Conservation (phyloP, 1,140 invertebrate species). For the Camponotus floridanus region DNA sequence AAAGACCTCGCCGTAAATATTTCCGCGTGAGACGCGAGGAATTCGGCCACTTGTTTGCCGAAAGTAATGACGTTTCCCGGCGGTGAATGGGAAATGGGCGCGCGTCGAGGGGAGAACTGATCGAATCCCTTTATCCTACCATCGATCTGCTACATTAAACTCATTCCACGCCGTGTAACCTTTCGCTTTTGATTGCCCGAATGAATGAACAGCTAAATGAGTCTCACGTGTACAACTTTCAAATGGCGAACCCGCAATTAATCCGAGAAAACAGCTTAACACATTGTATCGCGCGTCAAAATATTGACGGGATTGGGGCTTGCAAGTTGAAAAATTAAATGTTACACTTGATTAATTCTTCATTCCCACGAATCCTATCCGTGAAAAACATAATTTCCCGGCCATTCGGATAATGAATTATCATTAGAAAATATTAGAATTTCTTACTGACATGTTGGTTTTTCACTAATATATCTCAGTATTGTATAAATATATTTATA, state of each 20-base stretch:
- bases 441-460: not conserved
- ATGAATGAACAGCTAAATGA: constrained; percentile 73
- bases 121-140: constrained; percentile 67
- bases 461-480: not conserved
- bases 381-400: not conserved
- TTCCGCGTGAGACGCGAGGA: constrained; percentile 2
- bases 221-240: constrained; percentile 46
- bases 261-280: constrained; percentile 10
- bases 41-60: constrained; percentile 53
- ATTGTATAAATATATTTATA: too few relatives aligned
- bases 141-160: constrained; percentile 58
- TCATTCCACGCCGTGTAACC: constrained; percentile 55
- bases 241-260: not conserved
- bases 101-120: constrained; percentile 45
- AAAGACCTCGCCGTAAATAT: constrained; percentile 34
- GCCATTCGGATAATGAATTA: not conserved
- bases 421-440: not conserved
- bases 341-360: not conserved
- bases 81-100: constrained; percentile 63
- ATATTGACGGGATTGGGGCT: not conserved
- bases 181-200: constrained; percentile 67
- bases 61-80: constrained; percentile 58
- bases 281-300: not conserved
- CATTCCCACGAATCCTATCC: not conserved
- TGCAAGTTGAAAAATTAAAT: not conserved